Evolutionary conservation across 2,113 vertebrate genomes (phyloP), one percentile per base, ranked within the genome.

Genomic region (Bufo gargarizans): DNA sequence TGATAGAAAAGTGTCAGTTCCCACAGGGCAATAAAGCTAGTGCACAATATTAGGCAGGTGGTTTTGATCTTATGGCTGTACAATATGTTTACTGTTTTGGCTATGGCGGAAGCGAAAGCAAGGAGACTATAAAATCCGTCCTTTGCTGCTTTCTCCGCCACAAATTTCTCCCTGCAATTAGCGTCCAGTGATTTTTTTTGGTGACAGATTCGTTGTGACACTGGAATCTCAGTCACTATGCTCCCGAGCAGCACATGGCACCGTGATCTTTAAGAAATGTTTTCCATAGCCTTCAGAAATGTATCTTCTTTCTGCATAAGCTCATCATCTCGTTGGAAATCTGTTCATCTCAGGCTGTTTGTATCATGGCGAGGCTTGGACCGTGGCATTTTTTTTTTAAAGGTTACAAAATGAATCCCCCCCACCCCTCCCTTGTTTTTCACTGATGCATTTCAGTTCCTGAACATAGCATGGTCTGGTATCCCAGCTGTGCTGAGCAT

Each of bases 401-500:
- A 88, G 67, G 79, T 88, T 82, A 82, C 43, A 45, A n/a, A 88
- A 33, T 65, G 33, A 74, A 72, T 6, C 14, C 3, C 67, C 77
- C 50, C 22, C 79, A 4, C 22, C 33, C 16, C 71, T 2, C 71
- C n/a, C 50, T 13, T 12, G 12, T 43, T 6, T 45, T 56, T 19
- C 14, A 13, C 58, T 50, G 47, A 71, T 77, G 69, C 17, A 8
- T 65, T 65, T 84, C 84, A 12, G 65, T n/a, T 87, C 16, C 3
- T 33, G 47, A 65, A 84, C 89, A 90, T 88, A 88, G 92, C 92
- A 91, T 90, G 93, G 93, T 92, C 93, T 84, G 22, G 90, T 90
- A 90, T 92, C 94, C 95, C 95, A 95, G 95, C 94, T 95, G 93
- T 93, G 91, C 92, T 56, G 90, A 94, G 94, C 95, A 95, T 96